A percentile compares a stretch with the other conserved stretches of the same genome.
phyloP scores from a whole-genome alignment of 2,113 vertebrate species.

The Phycodurus eques region DNA sequence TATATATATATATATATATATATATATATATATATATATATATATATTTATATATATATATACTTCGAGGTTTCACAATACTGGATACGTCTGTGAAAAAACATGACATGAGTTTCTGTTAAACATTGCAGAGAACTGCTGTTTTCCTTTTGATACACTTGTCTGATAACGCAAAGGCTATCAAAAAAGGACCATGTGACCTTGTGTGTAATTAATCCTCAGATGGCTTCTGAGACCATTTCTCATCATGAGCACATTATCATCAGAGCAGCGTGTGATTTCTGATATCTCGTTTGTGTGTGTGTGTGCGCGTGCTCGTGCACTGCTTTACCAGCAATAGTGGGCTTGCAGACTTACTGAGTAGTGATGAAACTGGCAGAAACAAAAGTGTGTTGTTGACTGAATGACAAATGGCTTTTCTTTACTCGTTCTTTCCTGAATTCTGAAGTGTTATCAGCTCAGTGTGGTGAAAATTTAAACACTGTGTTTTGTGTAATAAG shows the following conservation, averaged over 20 bases:
- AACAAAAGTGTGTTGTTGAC: conserved; percentile 25
- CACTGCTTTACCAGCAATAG: conserved; percentile 11
- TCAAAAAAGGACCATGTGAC: conserved; percentile 6
- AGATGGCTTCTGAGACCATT: conserved; percentile 23
- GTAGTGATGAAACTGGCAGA: conserved; percentile 46
- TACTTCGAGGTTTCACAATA: background rate
- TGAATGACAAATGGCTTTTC: conserved; percentile 24
- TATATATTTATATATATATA: background rate
- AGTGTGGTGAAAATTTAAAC: background rate
- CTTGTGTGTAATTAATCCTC: conserved; percentile 44
- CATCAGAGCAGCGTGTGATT: conserved; percentile 31
- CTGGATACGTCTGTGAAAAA: background rate
- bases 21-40: too few relatives aligned
- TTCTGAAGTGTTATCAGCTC: conserved; percentile 8
- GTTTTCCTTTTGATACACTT: conserved; percentile 29
- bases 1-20: background rate
- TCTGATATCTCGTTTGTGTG: conserved; percentile 33
- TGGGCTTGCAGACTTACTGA: conserved; percentile 24
- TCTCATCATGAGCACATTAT: conserved; percentile 21
- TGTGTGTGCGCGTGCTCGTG: conserved; percentile 14
- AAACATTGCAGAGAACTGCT: background rate
- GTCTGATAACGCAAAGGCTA: conserved; percentile 21
- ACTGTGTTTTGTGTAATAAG: conserved; percentile 16
- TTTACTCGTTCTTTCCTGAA: conserved; percentile 11
- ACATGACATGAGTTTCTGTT: background rate